A percentile compares a stretch with the other conserved stretches of the same genome.
Conservation (phyloP, 1,140 invertebrate species). For the Subanguina moxae region DNA sequence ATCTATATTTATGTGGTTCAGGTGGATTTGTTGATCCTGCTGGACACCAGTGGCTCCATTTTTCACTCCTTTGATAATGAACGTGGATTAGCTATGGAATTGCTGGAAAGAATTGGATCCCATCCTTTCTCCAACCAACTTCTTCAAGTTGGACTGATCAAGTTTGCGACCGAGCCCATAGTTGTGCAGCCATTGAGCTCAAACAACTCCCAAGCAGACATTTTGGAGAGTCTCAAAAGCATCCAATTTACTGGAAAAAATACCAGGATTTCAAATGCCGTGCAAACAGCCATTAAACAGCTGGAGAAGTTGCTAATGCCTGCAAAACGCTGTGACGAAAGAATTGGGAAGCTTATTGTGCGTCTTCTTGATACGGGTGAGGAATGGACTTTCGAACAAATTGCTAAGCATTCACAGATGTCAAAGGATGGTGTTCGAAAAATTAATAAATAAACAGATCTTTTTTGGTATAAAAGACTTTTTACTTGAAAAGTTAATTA, state of each 20-base stretch:
- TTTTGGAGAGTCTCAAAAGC: slow-evolving; percentile 15
- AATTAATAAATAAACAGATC: too few relatives aligned
- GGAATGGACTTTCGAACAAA: too few relatives aligned
- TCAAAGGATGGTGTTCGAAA: too few relatives aligned
- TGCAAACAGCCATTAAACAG: slow-evolving; percentile 42
- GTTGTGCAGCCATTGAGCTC: slow-evolving; percentile 12
- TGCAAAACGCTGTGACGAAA: too few relatives aligned
- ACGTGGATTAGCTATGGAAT: slow-evolving; percentile 33
- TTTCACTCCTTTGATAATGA: slow-evolving; percentile 35
- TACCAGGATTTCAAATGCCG: slow-evolving; percentile 46
- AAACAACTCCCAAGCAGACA: slow-evolving; percentile 4
- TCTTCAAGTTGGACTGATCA: slow-evolving; percentile 13
- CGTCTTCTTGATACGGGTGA: too few relatives aligned
- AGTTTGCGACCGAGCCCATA: slow-evolving; percentile 21
- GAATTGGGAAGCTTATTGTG: too few relatives aligned
- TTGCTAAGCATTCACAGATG: too few relatives aligned
- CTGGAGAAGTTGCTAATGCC: slow-evolving; percentile 24
- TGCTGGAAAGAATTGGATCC: slow-evolving; percentile 31
- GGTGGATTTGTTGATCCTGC: slow-evolving; percentile 45
- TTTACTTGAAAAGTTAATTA: too few relatives aligned
- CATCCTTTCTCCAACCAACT: slow-evolving; percentile 13
- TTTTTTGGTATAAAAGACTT: too few relatives aligned
- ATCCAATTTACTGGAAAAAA: slow-evolving; percentile 46
- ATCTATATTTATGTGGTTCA: too few relatives aligned
- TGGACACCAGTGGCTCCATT: slow-evolving; percentile 50